Conservation (phyloP, 2,113 vertebrate genomes). For the Clarias magur region DNA sequence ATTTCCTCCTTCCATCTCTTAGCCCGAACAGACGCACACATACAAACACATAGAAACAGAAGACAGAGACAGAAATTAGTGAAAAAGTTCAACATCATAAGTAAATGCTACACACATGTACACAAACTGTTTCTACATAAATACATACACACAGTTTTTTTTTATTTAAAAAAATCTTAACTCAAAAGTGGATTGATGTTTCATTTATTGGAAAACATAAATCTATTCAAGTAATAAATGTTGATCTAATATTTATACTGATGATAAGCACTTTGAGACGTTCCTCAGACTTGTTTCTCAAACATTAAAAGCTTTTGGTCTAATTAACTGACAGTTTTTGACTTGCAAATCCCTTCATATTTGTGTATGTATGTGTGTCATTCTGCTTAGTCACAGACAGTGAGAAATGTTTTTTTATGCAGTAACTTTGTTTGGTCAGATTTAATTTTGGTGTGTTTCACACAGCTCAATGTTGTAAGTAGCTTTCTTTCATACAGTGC, state of each 20-base stretch:
- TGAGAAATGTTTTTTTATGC: neutral
- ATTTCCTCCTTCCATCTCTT: slow-evolving; percentile 94
- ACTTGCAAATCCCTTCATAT: slow-evolving; percentile 6
- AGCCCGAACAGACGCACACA: slow-evolving; percentile 50
- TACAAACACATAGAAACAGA: neutral
- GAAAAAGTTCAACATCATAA: neutral
- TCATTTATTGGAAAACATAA: neutral
- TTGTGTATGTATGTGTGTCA: neutral
- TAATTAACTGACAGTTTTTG: slow-evolving; percentile 7
- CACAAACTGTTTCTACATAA: neutral
- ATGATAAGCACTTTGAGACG: neutral
- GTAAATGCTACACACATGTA: neutral
- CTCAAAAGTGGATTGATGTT: neutral
- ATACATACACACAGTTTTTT: neutral
- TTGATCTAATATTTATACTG: neutral
- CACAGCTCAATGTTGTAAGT: neutral
- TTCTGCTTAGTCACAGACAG: neutral
- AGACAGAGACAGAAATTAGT: neutral
- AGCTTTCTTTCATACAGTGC: neutral
- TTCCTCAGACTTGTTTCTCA: too few relatives aligned
- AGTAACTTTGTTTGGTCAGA: neutral
- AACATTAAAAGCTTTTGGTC: neutral
- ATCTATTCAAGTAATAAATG: neutral
- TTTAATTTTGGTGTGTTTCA: neutral
- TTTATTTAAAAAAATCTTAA: neutral